Evolutionary conservation across 2,113 vertebrate species (phyloP).

Genomic region (Saimiri boliviensis): DNA sequence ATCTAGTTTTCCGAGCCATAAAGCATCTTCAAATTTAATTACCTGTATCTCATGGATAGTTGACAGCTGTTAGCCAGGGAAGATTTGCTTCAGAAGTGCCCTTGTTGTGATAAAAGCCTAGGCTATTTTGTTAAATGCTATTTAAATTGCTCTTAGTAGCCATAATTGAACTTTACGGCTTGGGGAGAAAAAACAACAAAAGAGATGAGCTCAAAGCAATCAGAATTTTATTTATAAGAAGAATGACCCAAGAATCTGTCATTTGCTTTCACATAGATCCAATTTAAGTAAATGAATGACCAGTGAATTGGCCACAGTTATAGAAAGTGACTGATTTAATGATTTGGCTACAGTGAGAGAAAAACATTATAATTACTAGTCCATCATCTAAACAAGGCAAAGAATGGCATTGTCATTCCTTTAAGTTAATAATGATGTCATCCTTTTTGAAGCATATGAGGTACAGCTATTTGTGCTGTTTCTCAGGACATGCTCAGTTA

Average conservation of each 20-base stretch:
- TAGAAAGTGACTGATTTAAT: neutral
- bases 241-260: neutral
- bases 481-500: neutral
- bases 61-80: slow-evolving; percentile 57
- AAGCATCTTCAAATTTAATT: slow-evolving; percentile 71
- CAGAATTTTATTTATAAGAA: slow-evolving; percentile 30
- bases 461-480: neutral
- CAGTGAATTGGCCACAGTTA: neutral
- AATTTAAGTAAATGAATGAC: neutral
- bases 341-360: neutral
- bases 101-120: neutral
- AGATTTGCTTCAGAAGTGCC: slow-evolving; percentile 37
- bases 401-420: neutral
- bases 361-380: neutral
- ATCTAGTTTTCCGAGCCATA: slow-evolving; percentile 53
- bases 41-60: slow-evolving; percentile 49
- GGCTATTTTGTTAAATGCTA: slow-evolving; percentile 37
- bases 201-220: slow-evolving; percentile 32
- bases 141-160: slow-evolving; percentile 51
- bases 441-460: neutral
- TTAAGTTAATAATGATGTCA: neutral
- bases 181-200: neutral
- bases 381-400: neutral
- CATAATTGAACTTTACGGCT: neutral
- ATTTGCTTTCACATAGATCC: neutral